Base-by-base conservation (phyloP, 2,113 vertebrate genomes). In the Rhinoderma darwinii region DNA sequence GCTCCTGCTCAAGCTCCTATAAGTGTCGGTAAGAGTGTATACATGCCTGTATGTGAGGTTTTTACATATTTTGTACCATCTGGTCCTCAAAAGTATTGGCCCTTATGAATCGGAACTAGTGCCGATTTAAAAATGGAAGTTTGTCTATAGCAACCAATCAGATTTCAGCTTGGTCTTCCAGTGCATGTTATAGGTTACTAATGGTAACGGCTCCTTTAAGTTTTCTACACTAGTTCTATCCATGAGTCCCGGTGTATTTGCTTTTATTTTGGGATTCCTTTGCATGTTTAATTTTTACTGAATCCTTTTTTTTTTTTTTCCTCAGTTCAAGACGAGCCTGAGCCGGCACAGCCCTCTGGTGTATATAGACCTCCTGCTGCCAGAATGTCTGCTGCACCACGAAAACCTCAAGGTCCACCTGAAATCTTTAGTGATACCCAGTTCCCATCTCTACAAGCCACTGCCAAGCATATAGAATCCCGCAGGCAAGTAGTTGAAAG, bases 291-390 rank as follows among this genome's bases (percentile, higher is more conserved):
- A 9, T 39, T 72, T 70, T 37, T 8, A 61, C 10, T n/a, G n/a
- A n/a, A n/a, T n/a, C n/a, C n/a, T 9, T 61, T 4, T 5, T 41
- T 20, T 82, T 30, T 8, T 32, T 66, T 27, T 20, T 44, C 32
- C 39, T 22, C 4, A 90, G 93, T 95, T 89, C 81, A 90, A 91
- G 98, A 99, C 92, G 84, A 92, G 39, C 94, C 96, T 3, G 98
- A 99, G 63, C 92, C 96, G 0, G 92, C 90, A n/a, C 93, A 92
- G 89, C 90, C 91, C 0, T 96, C 97, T 0, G 98, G 98, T 1
- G 98, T 99, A 8, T 99, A 99, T 90, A 94, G 98, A 89, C 98
- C 98, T 4, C 98, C 98, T 0, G 98, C 97, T 0, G 98, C 98
- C 90, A 94, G 98, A 86, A 91, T 93, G 88, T 90, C 95, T 85